Conservation (phyloP, 2,113 vertebrate genomes). For the Nesoenas mayeri region DNA sequence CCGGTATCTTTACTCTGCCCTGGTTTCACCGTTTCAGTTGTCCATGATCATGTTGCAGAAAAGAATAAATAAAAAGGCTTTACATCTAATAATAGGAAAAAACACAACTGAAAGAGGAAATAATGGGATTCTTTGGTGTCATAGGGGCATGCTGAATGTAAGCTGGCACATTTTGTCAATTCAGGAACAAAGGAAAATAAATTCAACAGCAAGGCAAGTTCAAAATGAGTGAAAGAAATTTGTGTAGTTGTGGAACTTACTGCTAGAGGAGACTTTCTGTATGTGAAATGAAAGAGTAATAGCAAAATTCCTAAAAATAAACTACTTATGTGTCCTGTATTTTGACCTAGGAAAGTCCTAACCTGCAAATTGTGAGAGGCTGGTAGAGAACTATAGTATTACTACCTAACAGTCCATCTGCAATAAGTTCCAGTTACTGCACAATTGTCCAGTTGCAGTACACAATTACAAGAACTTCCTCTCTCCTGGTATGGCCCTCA, state of each 20-base stretch:
- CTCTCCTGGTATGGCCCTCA: too few relatives aligned
- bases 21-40: neutral
- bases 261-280: neutral
- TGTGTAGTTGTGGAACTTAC: neutral
- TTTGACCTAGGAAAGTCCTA: neutral
- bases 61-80: neutral
- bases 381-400: neutral
- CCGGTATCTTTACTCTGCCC: neutral
- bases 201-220: neutral
- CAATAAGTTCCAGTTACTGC: too few relatives aligned
- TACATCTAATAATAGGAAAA: neutral
- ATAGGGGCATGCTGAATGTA: neutral
- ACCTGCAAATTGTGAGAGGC: accelerated
- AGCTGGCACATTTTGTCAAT: neutral
- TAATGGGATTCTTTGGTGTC: neutral
- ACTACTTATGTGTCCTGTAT: neutral
- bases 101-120: neutral
- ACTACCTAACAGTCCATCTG: neutral
- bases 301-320: neutral
- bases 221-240: neutral
- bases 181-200: neutral
- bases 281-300: neutral
- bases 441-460: too few relatives aligned
- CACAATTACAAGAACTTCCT: too few relatives aligned
- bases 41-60: neutral